phyloP scores from a whole-genome alignment of 2,888 invertebrate species.

The Hydropsyche betteni region DNA sequence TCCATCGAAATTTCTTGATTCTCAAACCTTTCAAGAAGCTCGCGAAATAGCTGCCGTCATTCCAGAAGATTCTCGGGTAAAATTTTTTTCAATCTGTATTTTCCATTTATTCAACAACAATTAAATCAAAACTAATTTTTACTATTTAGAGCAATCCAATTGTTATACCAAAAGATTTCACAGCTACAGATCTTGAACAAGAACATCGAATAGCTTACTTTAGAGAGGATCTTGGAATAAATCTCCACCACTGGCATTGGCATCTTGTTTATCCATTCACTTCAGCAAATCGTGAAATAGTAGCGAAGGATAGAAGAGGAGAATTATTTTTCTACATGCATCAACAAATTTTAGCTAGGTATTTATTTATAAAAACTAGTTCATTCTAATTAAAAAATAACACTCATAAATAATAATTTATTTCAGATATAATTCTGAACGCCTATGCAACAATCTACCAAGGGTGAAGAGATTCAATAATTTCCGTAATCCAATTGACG shows the following conservation, averaged over 20 bases:
- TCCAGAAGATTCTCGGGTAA: conserved; percentile 53
- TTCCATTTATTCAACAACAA: too few relatives aligned
- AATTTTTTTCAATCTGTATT: conserved; percentile 1
- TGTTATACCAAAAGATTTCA: conserved; percentile 56
- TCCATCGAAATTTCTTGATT: conserved; percentile 65
- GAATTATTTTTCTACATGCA: conserved; percentile 60
- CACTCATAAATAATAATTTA: conserved; percentile 2
- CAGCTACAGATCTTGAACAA: conserved; percentile 56
- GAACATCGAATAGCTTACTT: conserved; percentile 60
- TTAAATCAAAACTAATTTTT: not conserved
- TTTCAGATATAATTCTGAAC: conserved; percentile 56
- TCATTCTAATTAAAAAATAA: not conserved
- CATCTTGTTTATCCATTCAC: conserved; percentile 60
- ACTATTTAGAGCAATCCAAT: conserved; percentile 53
- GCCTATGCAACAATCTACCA: conserved; percentile 54
- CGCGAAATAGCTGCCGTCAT: conserved; percentile 59
- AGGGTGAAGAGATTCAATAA: conserved; percentile 53
- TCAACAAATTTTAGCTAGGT: conserved; percentile 57
- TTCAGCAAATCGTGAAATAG: conserved; percentile 52
- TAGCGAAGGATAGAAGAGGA: conserved; percentile 57
- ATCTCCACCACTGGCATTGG: conserved; percentile 69
- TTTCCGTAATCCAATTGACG: conserved; percentile 54
- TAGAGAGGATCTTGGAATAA: conserved; percentile 65
- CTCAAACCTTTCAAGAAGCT: conserved; percentile 59
- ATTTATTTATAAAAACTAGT: not conserved